phyloP scores from a whole-genome alignment of 1,140 invertebrate genomes.

The Tetragnatha versicolor region DNA sequence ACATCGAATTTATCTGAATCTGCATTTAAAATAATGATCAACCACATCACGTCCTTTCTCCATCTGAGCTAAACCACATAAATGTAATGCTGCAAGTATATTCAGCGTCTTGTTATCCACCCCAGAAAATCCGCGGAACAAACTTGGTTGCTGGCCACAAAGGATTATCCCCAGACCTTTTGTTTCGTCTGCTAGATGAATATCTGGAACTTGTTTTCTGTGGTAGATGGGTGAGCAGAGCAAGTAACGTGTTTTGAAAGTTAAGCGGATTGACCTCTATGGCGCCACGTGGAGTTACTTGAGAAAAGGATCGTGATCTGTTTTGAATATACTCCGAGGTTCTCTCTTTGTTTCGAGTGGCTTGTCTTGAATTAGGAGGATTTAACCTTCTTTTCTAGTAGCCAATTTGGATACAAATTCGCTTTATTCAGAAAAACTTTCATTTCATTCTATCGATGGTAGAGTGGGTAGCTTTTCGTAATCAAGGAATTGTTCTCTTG shows the following conservation, averaged over 20 bases:
- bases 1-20: no score
- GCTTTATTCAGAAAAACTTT: not conserved
- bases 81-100: no score
- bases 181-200: constrained; percentile 28
- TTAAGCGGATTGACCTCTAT: constrained; percentile 24
- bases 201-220: constrained; percentile 36
- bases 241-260: not conserved
- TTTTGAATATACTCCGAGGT: not conserved
- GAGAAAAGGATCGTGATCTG: not conserved
- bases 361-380: no score
- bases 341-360: not conserved
- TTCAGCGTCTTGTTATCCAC: no score
- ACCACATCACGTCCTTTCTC: no score
- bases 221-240: not conserved
- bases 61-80: no score
- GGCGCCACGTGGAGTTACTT: constrained; percentile 4
- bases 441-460: no score
- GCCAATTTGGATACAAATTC: not conserved
- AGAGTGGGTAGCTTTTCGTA: no score
- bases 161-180: constrained; percentile 6
- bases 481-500: no score
- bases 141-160: not conserved
- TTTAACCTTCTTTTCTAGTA: no score
- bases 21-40: no score
- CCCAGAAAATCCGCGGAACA: no score